Evolutionary conservation across 2,113 vertebrate species (phyloP).

Genomic region (Hyperopisus bebe): DNA sequence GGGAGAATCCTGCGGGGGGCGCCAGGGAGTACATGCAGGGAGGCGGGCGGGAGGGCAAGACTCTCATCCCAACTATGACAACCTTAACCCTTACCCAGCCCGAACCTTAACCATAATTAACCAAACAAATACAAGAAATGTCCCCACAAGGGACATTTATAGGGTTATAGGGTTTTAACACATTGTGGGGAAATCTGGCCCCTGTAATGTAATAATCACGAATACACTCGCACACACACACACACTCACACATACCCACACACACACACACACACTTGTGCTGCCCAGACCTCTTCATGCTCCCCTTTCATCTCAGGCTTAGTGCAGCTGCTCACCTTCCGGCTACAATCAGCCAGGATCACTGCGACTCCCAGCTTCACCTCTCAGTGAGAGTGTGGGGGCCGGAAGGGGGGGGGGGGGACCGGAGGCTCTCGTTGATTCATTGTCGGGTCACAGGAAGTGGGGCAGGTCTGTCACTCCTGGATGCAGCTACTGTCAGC

Average conservation of each 20-base stretch:
- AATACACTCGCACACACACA: no score
- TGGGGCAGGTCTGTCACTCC: background rate
- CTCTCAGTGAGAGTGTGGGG: conserved; percentile 2
- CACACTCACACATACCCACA: background rate
- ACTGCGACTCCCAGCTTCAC: conserved; percentile 13
- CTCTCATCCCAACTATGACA: background rate
- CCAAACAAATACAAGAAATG: background rate
- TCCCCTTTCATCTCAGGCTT: conserved; percentile 20
- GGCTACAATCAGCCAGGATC: background rate
- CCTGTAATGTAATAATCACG: background rate
- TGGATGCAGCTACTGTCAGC: background rate
- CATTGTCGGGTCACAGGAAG: background rate
- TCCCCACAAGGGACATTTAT: background rate
- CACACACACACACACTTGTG: background rate
- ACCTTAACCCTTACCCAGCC: background rate
- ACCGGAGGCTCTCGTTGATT: background rate
- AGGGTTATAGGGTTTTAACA: background rate
- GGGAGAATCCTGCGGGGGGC: background rate
- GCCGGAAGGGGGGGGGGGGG: background rate
- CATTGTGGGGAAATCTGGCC: background rate
- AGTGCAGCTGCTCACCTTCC: conserved; percentile 33
- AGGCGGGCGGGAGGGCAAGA: background rate
- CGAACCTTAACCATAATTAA: background rate
- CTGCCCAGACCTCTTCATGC: conserved; percentile 19
- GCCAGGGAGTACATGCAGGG: background rate